Percentiles rank a stretch among this genome's conserved stretches.
These are phyloP conservation scores for Acanthis flammea DNA, from an alignment of 2,797 vertebrate genomes.

Conservation along the genomic window DNA sequence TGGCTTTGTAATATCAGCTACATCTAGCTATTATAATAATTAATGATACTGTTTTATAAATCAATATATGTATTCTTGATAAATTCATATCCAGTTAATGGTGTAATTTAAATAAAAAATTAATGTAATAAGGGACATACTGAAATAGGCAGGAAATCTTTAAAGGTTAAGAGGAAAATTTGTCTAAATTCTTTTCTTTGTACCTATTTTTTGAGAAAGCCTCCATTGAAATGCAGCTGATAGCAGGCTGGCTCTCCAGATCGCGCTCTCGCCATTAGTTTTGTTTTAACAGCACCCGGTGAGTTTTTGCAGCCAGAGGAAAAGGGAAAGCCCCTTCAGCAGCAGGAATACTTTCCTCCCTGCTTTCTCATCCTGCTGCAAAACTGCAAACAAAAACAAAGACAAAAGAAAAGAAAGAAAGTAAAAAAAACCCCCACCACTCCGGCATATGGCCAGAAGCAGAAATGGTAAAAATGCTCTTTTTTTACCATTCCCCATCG, in stretches of 20 bases:
- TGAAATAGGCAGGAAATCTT: constrained; percentile 80
- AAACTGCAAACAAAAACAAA: constrained; percentile 8
- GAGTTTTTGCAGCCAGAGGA: constrained; percentile 2
- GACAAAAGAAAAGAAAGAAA: background rate
- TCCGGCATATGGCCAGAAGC: background rate
- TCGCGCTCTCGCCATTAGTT: constrained; percentile 23
- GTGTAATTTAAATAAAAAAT: constrained; percentile 94
- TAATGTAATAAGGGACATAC: constrained; percentile 83
- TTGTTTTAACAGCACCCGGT: background rate
- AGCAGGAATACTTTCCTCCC: background rate
- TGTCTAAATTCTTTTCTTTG: constrained; percentile 78
- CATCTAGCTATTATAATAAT: constrained; percentile 97
- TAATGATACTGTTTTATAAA: constrained; percentile 95
- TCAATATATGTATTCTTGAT: constrained; percentile 91
- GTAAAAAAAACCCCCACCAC: background rate
- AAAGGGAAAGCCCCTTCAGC: constrained; percentile 1
- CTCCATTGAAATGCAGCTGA: constrained; percentile 61
- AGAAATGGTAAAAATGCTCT: constrained; percentile 14
- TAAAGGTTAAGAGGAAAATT: constrained; percentile 82
- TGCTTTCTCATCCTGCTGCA: constrained; percentile 27
- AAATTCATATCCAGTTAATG: constrained; percentile 89
- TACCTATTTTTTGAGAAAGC: constrained; percentile 69
- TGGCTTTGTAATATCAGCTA: constrained; percentile 90
- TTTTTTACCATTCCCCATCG: background rate
- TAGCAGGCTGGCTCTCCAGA: constrained; percentile 41